These are phyloP conservation scores for Habropoda laboriosa DNA, from an alignment of 1,140 invertebrate species.

Conservation along the genomic window DNA sequence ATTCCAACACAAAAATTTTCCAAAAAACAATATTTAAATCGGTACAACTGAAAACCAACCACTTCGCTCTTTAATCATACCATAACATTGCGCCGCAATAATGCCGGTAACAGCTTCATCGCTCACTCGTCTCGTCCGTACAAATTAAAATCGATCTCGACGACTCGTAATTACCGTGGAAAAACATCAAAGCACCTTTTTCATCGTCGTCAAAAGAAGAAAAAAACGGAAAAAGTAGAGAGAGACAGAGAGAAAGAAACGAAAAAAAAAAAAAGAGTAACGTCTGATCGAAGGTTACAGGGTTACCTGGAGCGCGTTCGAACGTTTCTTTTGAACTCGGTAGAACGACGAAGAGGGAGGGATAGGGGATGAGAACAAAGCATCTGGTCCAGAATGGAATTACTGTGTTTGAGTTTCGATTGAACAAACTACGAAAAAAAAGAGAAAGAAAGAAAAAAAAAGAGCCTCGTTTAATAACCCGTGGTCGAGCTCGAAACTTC, in stretches of 20 bases:
- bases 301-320: neutral
- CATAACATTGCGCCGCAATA: neutral
- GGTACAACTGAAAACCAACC: too few species aligned
- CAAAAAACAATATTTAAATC: too few species aligned
- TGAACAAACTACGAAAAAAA: neutral
- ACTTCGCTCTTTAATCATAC: neutral
- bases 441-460: neutral
- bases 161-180: neutral
- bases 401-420: neutral
- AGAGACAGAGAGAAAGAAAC: neutral
- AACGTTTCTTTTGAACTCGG: neutral
- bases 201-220: neutral
- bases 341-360: neutral
- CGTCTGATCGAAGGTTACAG: slow-evolving; percentile 14
- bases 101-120: neutral
- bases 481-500: neutral
- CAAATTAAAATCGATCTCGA: neutral
- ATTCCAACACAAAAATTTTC: too few species aligned
- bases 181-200: neutral
- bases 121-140: neutral
- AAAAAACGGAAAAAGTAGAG: neutral
- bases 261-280: neutral
- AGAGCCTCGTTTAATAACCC: neutral
- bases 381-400: slow-evolving; percentile 5
- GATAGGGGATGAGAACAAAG: too few species aligned